A percentile compares a stretch with the other conserved stretches of the same genome.
Evolutionary conservation across 2,888 invertebrate genomes (phyloP).

Genomic region (Agrypnus murinus): DNA sequence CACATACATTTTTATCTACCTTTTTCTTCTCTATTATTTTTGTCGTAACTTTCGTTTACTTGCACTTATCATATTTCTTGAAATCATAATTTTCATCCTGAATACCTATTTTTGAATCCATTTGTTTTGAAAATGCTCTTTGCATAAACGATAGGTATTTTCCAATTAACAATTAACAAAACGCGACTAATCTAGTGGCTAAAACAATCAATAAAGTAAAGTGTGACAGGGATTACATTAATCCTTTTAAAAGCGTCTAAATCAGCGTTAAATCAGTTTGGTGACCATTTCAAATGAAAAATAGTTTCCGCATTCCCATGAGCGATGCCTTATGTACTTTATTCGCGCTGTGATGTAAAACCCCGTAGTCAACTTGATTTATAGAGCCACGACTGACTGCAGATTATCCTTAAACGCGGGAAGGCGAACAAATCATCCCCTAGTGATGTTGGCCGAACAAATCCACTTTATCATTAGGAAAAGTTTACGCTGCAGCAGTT

Average conservation of each 20-base stretch:
- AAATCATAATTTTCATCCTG: too few relatives aligned
- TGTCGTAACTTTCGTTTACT: too few relatives aligned
- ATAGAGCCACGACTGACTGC: constrained; percentile 63
- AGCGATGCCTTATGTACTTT: constrained; percentile 64
- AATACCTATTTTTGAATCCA: too few relatives aligned
- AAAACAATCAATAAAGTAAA: not conserved
- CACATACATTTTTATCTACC: too few relatives aligned
- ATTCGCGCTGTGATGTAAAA: constrained; percentile 59
- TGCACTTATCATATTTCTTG: too few relatives aligned
- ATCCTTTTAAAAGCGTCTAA: constrained; percentile 2
- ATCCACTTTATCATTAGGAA: constrained; percentile 52
- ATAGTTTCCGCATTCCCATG: constrained; percentile 62
- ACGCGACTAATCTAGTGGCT: too few relatives aligned
- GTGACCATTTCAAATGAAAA: constrained; percentile 59
- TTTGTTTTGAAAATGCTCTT: too few relatives aligned
- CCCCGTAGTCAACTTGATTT: constrained; percentile 61
- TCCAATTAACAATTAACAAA: too few relatives aligned
- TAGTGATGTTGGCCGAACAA: constrained; percentile 48
- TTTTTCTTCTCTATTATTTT: too few relatives aligned
- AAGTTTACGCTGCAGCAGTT: constrained; percentile 45
- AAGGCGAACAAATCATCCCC: constrained; percentile 62
- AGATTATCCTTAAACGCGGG: constrained; percentile 63
- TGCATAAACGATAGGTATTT: too few relatives aligned
- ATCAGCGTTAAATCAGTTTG: constrained; percentile 30
- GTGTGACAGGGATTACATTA: not conserved